Percentiles rank a stretch among this genome's conserved stretches.
phyloP scores from a whole-genome alignment of 2,888 invertebrate species.

The Agrypnus murinus region DNA sequence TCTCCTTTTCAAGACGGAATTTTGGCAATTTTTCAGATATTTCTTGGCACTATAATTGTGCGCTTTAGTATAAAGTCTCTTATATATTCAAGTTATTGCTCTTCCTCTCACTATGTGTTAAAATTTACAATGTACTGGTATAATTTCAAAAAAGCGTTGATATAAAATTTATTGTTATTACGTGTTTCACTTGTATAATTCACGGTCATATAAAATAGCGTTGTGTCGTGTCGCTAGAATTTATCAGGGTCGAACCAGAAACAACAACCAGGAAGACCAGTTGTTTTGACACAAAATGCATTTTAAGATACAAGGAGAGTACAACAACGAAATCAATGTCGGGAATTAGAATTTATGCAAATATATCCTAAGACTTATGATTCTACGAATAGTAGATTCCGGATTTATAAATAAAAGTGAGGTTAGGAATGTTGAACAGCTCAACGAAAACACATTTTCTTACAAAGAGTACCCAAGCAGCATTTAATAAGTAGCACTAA shows the following conservation, averaged over 20 bases:
- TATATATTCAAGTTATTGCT: constrained; percentile 3
- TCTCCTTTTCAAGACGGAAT: neutral
- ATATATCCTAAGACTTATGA: no score
- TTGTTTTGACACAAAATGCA: no score
- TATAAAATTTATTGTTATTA: constrained; percentile 6
- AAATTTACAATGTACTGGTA: constrained; percentile 11
- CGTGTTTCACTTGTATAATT: constrained; percentile 16
- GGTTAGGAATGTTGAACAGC: no score
- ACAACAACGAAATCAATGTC: no score
- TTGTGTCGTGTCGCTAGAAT: neutral
- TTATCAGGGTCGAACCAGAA: constrained; percentile 9
- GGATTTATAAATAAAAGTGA: no score
- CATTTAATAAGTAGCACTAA: no score
- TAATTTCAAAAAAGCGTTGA: neutral
- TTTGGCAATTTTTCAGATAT: constrained; percentile 24
- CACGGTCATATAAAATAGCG: constrained; percentile 5
- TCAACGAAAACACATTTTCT: no score
- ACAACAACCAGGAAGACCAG: no score
- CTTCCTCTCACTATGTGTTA: neutral
- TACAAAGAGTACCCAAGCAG: no score
- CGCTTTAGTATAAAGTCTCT: neutral
- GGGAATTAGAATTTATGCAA: no score
- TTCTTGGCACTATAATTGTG: constrained; percentile 10
- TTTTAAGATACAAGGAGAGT: no score
- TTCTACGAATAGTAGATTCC: no score